Percentiles rank a stretch among this genome's conserved stretches.
phyloP scores from a whole-genome alignment of 2,888 invertebrate genomes.

The Lycia hirtaria region DNA sequence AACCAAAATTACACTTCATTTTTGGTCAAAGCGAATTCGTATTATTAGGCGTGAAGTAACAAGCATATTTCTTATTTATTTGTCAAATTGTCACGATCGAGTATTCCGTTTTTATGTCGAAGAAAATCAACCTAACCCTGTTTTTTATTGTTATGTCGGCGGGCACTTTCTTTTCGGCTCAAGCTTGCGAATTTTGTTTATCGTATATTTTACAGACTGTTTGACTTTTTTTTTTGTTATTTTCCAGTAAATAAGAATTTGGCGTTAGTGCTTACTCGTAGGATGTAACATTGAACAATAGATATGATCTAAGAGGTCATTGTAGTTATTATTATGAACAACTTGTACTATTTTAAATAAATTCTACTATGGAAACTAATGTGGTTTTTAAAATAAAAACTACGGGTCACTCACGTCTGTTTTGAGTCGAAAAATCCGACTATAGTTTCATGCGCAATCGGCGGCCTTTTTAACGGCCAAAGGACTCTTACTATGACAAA shows the following conservation, averaged over 20 bases:
- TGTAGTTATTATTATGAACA: no score
- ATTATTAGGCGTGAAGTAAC: slow-evolving; percentile 37
- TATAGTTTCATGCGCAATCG: no score
- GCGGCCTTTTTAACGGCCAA: no score
- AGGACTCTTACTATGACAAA: no score
- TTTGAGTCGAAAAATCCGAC: no score
- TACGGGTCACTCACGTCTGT: no score
- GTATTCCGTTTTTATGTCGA: slow-evolving; percentile 34
- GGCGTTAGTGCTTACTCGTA: slow-evolving; percentile 1
- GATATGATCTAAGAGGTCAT: no score
- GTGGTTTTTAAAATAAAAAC: no score
- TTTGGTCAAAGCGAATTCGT: slow-evolving; percentile 20
- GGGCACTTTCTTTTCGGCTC: slow-evolving; percentile 34
- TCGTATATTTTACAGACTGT: slow-evolving; percentile 26
- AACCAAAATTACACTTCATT: slow-evolving; percentile 26
- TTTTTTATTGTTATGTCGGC: slow-evolving; percentile 37
- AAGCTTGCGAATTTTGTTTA: slow-evolving; percentile 29
- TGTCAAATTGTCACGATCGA: slow-evolving; percentile 39
- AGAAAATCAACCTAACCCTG: slow-evolving; percentile 35
- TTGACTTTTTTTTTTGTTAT: slow-evolving; percentile 8
- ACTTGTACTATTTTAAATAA: no score
- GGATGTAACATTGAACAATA: no score
- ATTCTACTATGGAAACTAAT: no score
- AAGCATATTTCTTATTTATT: slow-evolving; percentile 35
- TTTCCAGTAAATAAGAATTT: slow-evolving; percentile 7